Percentiles rank a stretch among this genome's conserved stretches.
phyloP scores from a whole-genome alignment of 2,888 invertebrate genomes.

The Habroteleia sp. region DNA sequence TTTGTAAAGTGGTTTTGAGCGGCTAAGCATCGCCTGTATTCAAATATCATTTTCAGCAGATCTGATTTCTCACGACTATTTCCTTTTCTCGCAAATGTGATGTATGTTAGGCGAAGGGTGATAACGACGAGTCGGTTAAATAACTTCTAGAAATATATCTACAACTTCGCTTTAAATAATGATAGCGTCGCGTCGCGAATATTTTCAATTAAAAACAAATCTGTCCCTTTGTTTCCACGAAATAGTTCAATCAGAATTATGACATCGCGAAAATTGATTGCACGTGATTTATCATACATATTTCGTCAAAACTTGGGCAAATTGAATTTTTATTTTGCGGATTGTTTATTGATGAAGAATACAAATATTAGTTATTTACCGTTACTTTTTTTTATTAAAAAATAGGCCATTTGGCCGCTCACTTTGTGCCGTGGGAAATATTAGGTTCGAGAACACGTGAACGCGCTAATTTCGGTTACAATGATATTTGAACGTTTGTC shows the following conservation, averaged over 20 bases:
- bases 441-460: constrained; percentile 29
- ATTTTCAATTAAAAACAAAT: constrained; percentile 38
- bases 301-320: constrained; percentile 11
- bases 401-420: constrained; percentile 16
- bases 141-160: constrained; percentile 36
- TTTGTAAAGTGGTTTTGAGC: constrained; percentile 31
- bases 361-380: constrained; percentile 29
- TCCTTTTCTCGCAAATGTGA: constrained; percentile 37
- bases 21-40: constrained; percentile 42
- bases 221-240: constrained; percentile 1
- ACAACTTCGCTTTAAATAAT: constrained; percentile 33
- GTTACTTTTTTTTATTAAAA: constrained; percentile 7
- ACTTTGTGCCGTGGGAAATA: constrained; percentile 37
- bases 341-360: constrained; percentile 21
- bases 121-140: constrained; percentile 28
- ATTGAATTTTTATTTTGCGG: constrained; percentile 26
- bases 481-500: constrained; percentile 48
- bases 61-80: constrained; percentile 51
- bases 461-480: constrained; percentile 42
- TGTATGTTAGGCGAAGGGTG: constrained; percentile 29
- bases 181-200: constrained; percentile 4
- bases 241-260: constrained; percentile 8
- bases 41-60: constrained; percentile 52
- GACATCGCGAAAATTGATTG: constrained; percentile 12
- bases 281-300: constrained; percentile 20